Evolutionary conservation across 2,888 invertebrate genomes (phyloP).

Genomic region (Arrhopalites spinosus): DNA sequence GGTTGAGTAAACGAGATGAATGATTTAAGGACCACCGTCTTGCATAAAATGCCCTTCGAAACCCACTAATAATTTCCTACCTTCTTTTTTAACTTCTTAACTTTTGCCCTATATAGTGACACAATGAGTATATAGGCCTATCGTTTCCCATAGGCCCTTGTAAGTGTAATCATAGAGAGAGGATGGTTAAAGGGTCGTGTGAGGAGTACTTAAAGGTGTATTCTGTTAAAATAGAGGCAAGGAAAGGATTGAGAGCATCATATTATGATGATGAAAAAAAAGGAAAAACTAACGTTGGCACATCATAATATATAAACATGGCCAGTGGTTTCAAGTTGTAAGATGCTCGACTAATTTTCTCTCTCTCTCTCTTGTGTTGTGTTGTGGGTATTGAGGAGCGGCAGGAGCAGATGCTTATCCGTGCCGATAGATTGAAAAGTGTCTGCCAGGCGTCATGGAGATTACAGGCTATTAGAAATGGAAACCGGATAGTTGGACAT

Average conservation of each 20-base stretch:
- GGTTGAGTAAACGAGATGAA: conserved; percentile 31
- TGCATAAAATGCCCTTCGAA: conserved; percentile 34
- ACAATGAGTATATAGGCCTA: neutral
- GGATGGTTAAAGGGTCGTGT: neutral
- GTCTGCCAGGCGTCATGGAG: conserved; percentile 46
- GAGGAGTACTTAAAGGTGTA: neutral
- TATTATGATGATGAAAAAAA: neutral
- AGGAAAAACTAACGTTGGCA: neutral
- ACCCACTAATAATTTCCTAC: conserved; percentile 26
- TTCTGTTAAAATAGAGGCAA: neutral
- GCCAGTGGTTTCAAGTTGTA: no score
- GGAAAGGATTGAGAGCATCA: neutral
- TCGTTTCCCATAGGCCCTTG: neutral
- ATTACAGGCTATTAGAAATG: conserved; percentile 43
- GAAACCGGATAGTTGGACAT: conserved; percentile 42
- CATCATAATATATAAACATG: no score
- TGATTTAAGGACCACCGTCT: conserved; percentile 44
- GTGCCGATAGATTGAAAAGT: conserved; percentile 30
- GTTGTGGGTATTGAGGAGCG: neutral
- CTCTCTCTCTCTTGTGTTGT: neutral
- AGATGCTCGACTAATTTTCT: neutral
- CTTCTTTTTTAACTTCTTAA: conserved; percentile 14
- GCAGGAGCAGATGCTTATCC: neutral
- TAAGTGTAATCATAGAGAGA: neutral
- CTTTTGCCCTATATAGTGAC: neutral